Evolutionary conservation across 2,888 invertebrate species (phyloP), one percentile per base, ranked within the genome.

Genomic region (Eueremaeus valkanovi): DNA sequence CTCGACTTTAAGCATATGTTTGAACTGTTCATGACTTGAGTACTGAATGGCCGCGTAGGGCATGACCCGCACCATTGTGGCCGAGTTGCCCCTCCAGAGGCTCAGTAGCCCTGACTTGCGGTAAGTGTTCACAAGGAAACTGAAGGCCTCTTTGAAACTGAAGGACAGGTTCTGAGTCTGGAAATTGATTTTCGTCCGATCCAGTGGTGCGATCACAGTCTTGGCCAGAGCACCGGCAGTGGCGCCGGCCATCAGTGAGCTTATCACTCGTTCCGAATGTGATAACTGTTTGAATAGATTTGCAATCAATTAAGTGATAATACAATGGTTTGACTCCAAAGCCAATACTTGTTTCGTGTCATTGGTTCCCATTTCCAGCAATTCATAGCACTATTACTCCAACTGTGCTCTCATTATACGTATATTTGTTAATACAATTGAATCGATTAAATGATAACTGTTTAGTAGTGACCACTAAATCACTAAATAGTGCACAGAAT

Each of bases 1-100:
- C 72, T 92, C 90, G n/a, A 92, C 89, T 13, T 86, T 85, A 0
- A 98, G 85, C 68, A 91, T 83, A 79, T 88, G 87, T 83, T 95
- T 95, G 91, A 93, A 98, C 84, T 99, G 97, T 85, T 99, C 99
- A 85, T 97, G 96, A 51, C 97, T 90, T 0, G 95, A 91, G 85
- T 97, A 99, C 86, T 99, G 98, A 80, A 98, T 91, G 61, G 98
- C 94, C 29, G 98, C 95, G 85, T 98, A 97, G 0, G 99, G 99
- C 73, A 97, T 87, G 78, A 99, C 96, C 76, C 98, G 87, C 21
- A 93, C 95, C 94, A 99, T 94, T 0, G 97, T 98, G 5, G 99
- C 99, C 79, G 95, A 93, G 87, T 99, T 99, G 3, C 99, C 99
- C 73, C 98, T 87, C 96, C 96, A 99, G 80, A 99, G 84, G 75